Evolutionary conservation across 2,113 vertebrate genomes (phyloP).

Genomic region (Pan troglodytes): DNA sequence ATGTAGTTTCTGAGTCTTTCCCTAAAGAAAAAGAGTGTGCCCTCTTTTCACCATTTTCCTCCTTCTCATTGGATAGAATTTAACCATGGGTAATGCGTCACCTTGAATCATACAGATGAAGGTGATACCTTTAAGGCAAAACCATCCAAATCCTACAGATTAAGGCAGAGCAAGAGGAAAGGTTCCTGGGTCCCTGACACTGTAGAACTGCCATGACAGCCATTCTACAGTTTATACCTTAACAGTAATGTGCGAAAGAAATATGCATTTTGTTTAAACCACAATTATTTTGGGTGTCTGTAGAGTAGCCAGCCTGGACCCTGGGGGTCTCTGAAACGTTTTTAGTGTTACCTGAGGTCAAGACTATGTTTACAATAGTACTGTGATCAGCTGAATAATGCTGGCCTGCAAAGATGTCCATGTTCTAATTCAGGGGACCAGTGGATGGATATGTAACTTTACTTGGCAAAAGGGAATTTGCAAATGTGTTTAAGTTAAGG

Average conservation of each 20-base stretch:
- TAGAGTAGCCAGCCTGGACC: not conserved
- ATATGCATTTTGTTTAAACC: not conserved
- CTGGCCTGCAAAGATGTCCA: not conserved
- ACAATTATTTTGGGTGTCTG: not conserved
- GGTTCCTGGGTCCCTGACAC: not conserved
- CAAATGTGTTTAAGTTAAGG: not conserved
- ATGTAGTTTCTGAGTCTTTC: not conserved
- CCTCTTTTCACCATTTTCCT: not conserved
- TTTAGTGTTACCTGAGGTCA: not conserved
- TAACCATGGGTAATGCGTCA: not conserved
- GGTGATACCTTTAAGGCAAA: not conserved
- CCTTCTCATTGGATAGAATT: not conserved
- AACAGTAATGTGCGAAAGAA: not conserved
- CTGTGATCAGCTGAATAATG: not conserved
- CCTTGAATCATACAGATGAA: not conserved
- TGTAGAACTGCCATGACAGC: not conserved
- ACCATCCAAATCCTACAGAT: not conserved
- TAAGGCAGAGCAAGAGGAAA: not conserved
- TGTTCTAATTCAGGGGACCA: not conserved
- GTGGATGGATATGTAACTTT: not conserved
- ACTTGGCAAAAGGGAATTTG: not conserved
- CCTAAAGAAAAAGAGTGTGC: not conserved
- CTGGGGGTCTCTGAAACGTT: not conserved
- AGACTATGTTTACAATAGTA: not conserved
- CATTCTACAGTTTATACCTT: not conserved